Percentiles rank a stretch among this genome's conserved stretches.
Conservation (phyloP, 2,888 invertebrate genomes). For the Bembecia ichneumoniformis region DNA sequence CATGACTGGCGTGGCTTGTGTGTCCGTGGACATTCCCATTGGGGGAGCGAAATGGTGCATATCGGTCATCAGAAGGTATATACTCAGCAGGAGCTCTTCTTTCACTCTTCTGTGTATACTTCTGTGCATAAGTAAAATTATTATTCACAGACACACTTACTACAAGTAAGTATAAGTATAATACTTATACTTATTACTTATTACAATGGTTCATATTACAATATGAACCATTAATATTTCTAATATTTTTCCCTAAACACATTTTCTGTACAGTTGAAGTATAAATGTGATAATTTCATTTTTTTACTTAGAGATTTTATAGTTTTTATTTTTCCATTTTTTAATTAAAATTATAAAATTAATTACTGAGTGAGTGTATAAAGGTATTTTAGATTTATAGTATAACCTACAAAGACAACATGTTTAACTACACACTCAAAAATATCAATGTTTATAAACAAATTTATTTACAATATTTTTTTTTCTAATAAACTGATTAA, state of each 20-base stretch:
- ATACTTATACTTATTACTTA: background rate
- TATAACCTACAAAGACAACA: too few relatives aligned
- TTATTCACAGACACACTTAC: too few relatives aligned
- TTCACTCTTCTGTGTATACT: constrained; percentile 84
- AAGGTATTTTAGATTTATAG: too few relatives aligned
- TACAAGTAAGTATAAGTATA: background rate
- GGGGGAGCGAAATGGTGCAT: constrained; percentile 79
- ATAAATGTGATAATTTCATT: background rate
- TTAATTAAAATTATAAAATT: background rate
- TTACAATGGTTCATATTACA: background rate
- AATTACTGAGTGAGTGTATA: background rate
- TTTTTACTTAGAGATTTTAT: too few relatives aligned
- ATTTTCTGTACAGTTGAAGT: background rate
- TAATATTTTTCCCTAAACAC: background rate
- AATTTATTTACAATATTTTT: too few relatives aligned
- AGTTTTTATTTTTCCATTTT: too few relatives aligned
- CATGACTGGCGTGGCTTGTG: constrained; percentile 21
- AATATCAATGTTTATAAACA: too few relatives aligned
- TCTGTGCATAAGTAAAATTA: constrained; percentile 50
- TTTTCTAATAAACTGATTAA: too few relatives aligned
- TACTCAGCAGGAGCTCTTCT: constrained; percentile 80
- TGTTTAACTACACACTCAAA: too few relatives aligned
- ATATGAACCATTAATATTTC: background rate
- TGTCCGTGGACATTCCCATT: constrained; percentile 77
- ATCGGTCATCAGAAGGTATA: constrained; percentile 79